A percentile compares a stretch with the other conserved stretches of the same genome.
phyloP scores from a whole-genome alignment of 2,888 invertebrate species.

The Spisula subtruncata region DNA sequence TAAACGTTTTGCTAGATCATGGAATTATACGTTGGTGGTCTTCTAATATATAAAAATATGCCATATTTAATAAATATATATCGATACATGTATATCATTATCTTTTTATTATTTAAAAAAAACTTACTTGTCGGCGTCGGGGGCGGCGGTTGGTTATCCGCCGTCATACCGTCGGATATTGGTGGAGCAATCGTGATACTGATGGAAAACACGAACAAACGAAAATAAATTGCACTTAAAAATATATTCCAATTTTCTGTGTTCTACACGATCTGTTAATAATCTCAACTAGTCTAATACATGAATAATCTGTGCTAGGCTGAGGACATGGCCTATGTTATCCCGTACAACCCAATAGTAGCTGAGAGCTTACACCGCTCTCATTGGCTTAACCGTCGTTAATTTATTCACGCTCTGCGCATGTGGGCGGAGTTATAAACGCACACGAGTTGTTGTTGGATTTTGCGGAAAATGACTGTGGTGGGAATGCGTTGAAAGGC shows the following conservation, averaged over 20 bases:
- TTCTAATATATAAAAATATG: neutral
- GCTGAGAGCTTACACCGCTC: neutral
- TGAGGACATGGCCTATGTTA: slow-evolving; percentile 54
- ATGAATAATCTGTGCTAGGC: slow-evolving; percentile 53
- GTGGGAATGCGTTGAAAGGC: slow-evolving; percentile 34
- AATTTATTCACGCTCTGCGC: slow-evolving; percentile 66
- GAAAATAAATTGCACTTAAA: slow-evolving; percentile 50
- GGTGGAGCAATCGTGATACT: slow-evolving; percentile 89
- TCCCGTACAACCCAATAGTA: slow-evolving; percentile 37
- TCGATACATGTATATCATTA: slow-evolving; percentile 13
- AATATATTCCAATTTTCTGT: slow-evolving; percentile 48
- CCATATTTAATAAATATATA: neutral
- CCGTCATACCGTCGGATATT: slow-evolving; percentile 89
- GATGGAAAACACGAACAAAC: slow-evolving; percentile 53
- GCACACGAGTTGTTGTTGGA: slow-evolving; percentile 59
- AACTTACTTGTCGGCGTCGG: slow-evolving; percentile 87
- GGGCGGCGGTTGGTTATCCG: slow-evolving; percentile 87
- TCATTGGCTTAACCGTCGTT: slow-evolving; percentile 58
- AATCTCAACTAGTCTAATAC: slow-evolving; percentile 56
- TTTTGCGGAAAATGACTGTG: slow-evolving; percentile 39
- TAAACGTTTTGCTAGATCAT: neutral
- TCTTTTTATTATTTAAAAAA: slow-evolving; percentile 26
- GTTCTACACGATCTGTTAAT: slow-evolving; percentile 53
- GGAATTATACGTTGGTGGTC: neutral
- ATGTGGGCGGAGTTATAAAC: slow-evolving; percentile 60